phyloP scores from a whole-genome alignment of 1,140 invertebrate species.

The Marisa cornuarietis region DNA sequence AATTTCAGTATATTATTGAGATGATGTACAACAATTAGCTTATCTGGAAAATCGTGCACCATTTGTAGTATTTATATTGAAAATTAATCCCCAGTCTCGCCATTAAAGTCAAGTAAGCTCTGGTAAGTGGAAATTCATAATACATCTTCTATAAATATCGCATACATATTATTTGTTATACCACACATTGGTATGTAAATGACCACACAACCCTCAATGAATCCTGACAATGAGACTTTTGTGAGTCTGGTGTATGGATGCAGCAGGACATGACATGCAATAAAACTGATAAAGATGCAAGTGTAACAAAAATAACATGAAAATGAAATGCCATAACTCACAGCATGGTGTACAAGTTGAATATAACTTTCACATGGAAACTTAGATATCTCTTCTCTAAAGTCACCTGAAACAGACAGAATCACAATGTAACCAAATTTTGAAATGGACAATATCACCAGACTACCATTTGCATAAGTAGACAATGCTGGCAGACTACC shows the following conservation, averaged over 20 bases:
- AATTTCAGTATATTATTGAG: too few species aligned
- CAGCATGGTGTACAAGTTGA: conserved; percentile 22
- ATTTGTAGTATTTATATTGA: too few species aligned
- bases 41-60: too few species aligned
- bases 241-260: neutral
- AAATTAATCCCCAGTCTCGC: too few species aligned
- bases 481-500: neutral
- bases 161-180: too few species aligned
- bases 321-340: neutral
- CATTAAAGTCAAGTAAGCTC: too few species aligned
- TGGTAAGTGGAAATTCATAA: too few species aligned
- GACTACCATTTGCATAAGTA: neutral
- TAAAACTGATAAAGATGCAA: neutral
- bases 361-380: conserved; percentile 1
- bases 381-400: conserved; percentile 70
- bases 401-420: conserved; percentile 65
- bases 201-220: too few species aligned
- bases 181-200: too few species aligned
- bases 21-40: too few species aligned
- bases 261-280: neutral
- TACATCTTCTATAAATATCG: too few species aligned
- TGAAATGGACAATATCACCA: neutral
- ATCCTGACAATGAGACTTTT: neutral
- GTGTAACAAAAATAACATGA: neutral
- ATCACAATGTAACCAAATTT: neutral